Base-by-base conservation (phyloP, 2,888 invertebrate species). In the Leptinotarsa haldemani region DNA sequence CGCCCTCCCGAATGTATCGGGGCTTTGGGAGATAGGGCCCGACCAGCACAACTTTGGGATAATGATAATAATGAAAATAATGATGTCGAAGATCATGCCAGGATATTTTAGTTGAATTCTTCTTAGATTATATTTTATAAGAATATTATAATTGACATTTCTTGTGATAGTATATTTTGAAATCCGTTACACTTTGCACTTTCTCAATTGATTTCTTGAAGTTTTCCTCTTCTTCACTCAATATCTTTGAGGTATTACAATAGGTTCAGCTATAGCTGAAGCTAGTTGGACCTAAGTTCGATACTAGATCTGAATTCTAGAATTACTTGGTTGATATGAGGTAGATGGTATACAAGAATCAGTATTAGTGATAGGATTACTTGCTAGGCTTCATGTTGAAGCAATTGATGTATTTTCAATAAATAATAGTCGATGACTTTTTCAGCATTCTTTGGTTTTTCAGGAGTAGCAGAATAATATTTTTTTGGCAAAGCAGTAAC, bases 401-500 rank as follows among this genome's bases (percentile, higher is more conserved):
- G 22, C 22, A 25, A 25, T 25, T 25, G 25, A 25, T 25, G 25
- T 25, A 25, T 25, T 72, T 50, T 69, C 69, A 68, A 4, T 56
- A 58, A 20, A 47, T n/a, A n/a, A n/a, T n/a, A 69, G 65, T 69
- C 16, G 69, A 71, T 69, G 46, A 20, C 50, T 74, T 74, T 71
- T 73, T 69, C 7, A 30, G 48, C 56, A 70, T 58, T 72, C 71
- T 69, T 71, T 69, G 22, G 52, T 61, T 74, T 74, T 70, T 71
- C 71, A 58, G 71, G 48, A 56, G 18, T 71, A 9, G 75, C 68
- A 61, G 67, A 70, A 74, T 70, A 74, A 74, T 67, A 74, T 25
- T 74, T 76, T 70, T 74, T 76, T 64, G 74, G 71, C 65, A 69
- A 70, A n/a, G 69, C 72, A 72, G 74, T 70, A 65, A 70, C 65